These are phyloP conservation scores for Cebidichthys violaceus DNA, from an alignment of 2,113 vertebrate genomes.

Conservation along the genomic window DNA sequence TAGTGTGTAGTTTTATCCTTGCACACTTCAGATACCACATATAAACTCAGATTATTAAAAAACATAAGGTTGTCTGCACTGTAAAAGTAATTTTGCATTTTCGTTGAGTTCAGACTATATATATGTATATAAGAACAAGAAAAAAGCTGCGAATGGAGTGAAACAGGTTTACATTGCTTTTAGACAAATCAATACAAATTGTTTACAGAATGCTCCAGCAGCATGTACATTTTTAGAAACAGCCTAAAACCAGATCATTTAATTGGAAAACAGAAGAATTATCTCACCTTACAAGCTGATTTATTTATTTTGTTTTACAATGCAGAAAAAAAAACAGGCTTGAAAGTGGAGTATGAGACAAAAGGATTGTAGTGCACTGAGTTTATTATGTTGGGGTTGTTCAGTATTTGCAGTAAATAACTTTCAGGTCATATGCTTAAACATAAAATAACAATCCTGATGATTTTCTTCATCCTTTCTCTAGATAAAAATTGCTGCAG, in stretches of 20 bases:
- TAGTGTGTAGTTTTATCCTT: neutral
- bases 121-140: too few species aligned
- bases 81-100: neutral
- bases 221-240: neutral
- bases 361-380: neutral
- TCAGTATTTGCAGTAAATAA: constrained; percentile 40
- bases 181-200: neutral
- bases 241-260: neutral
- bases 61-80: neutral
- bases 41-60: neutral
- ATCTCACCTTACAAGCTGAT: neutral
- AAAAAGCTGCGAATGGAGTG: neutral
- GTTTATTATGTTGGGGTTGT: constrained; percentile 3
- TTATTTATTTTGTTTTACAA: neutral
- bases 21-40: neutral
- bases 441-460: constrained; percentile 34
- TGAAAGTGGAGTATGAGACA: neutral
- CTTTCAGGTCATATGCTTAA: constrained; percentile 30
- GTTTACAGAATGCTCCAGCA: neutral
- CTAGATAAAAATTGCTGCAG: constrained; percentile 95
- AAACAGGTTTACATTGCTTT: neutral
- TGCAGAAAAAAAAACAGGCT: neutral
- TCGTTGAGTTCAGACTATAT: neutral
- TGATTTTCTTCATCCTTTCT: constrained; percentile 45
- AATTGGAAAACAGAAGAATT: neutral